These are phyloP conservation scores for Glyphotaelius pellucidus DNA, from an alignment of 2,888 invertebrate species.

Conservation along the genomic window DNA sequence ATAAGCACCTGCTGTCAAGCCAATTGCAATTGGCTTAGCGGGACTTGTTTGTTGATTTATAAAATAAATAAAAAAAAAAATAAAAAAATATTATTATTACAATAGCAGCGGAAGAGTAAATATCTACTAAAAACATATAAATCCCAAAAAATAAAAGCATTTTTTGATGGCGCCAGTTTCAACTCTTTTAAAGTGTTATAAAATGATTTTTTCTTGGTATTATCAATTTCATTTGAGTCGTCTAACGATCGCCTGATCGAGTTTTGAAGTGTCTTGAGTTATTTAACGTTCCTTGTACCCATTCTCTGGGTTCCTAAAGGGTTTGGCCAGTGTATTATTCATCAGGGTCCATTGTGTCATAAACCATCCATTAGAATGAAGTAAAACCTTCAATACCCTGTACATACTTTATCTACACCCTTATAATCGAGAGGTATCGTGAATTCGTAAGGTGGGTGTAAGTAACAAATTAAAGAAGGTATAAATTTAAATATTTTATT, in stretches of 20 bases:
- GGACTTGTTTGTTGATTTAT: too few species aligned
- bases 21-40: too few species aligned
- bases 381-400: not conserved
- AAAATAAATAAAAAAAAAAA: too few species aligned
- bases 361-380: not conserved
- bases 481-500: not conserved
- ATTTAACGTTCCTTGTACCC: not conserved
- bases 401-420: not conserved
- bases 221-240: too few species aligned
- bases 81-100: too few species aligned
- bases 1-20: too few species aligned
- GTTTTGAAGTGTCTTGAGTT: not conserved
- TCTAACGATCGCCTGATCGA: not conserved
- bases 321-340: not conserved
- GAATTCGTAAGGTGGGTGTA: not conserved
- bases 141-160: too few species aligned
- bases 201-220: too few species aligned
- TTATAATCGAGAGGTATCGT: not conserved
- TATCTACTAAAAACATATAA: too few species aligned
- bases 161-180: too few species aligned
- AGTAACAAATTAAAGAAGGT: not conserved
- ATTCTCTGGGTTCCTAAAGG: not conserved
- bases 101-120: too few species aligned
- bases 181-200: too few species aligned
- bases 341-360: not conserved